These are phyloP conservation scores for Athalia cordata DNA, from an alignment of 2,888 invertebrate species.

Conservation along the genomic window DNA sequence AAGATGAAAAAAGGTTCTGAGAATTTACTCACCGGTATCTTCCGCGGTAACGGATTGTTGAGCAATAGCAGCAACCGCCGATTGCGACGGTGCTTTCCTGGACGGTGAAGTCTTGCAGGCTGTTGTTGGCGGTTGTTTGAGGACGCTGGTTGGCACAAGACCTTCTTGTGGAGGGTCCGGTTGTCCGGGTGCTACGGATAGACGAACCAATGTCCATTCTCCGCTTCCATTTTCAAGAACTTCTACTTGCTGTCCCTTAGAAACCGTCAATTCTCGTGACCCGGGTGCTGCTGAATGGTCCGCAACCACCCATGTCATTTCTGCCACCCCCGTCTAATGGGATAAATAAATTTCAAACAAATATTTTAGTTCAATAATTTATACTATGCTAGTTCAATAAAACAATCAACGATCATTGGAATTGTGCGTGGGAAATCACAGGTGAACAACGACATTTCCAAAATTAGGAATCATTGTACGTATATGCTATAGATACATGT, in stretches of 20 bases:
- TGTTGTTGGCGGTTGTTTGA: slow-evolving; percentile 84
- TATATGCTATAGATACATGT: no score
- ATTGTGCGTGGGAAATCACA: no score
- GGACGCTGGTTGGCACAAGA: slow-evolving; percentile 86
- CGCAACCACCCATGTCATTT: slow-evolving; percentile 93
- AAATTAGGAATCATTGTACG: no score
- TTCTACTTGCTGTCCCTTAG: slow-evolving; percentile 95
- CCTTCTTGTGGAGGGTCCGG: slow-evolving; percentile 82
- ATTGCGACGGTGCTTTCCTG: slow-evolving; percentile 68
- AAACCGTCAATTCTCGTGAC: slow-evolving; percentile 87
- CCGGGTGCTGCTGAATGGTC: slow-evolving; percentile 87
- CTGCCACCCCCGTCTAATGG: slow-evolving; percentile 83
- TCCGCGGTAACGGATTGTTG: slow-evolving; percentile 67
- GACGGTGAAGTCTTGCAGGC: slow-evolving; percentile 76
- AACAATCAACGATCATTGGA: no score
- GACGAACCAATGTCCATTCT: slow-evolving; percentile 75
- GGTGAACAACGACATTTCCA: no score
- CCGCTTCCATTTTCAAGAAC: slow-evolving; percentile 86
- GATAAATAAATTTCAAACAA: neutral
- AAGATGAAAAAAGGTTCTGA: no score
- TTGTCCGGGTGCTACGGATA: slow-evolving; percentile 74
- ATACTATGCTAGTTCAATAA: no score
- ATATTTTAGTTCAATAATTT: neutral
- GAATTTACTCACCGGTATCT: slow-evolving; percentile 70
- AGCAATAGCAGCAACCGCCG: slow-evolving; percentile 51